A percentile compares a stretch with the other conserved stretches of the same genome.
Evolutionary conservation across 2,113 vertebrate genomes (phyloP).

Genomic region (Ahaetulla prasina): DNA sequence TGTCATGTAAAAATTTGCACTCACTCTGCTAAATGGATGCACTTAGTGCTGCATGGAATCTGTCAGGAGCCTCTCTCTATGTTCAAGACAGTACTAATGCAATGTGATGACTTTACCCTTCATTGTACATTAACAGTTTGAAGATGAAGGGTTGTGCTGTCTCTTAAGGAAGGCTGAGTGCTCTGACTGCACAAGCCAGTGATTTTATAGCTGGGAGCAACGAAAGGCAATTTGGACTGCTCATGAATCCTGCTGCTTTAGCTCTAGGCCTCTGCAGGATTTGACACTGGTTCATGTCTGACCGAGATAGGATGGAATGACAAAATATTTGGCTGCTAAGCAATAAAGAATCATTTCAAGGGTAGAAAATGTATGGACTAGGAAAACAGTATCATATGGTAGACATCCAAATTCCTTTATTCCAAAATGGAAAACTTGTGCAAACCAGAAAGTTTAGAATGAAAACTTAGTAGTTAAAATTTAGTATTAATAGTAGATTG

Average conservation of each 20-base stretch:
- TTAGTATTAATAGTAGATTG: background rate
- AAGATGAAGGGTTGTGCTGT: conserved; percentile 54
- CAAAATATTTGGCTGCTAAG: conserved; percentile 50
- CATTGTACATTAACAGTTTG: conserved; percentile 64
- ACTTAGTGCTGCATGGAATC: conserved; percentile 12
- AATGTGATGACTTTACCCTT: conserved; percentile 64
- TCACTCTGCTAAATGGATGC: conserved; percentile 44
- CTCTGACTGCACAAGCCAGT: conserved; percentile 38
- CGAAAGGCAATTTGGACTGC: conserved; percentile 65
- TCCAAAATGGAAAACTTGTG: conserved; percentile 18
- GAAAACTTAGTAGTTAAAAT: background rate
- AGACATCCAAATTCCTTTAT: background rate
- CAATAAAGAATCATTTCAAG: conserved; percentile 44
- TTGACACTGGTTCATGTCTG: conserved; percentile 55
- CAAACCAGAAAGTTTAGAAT: background rate
- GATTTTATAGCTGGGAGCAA: conserved; percentile 59
- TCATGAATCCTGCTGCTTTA: conserved; percentile 55
- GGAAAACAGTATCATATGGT: conserved; percentile 24
- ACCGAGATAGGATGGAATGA: conserved; percentile 56
- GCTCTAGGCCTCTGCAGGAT: conserved; percentile 52
- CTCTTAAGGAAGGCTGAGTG: conserved; percentile 47
- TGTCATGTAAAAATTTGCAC: conserved; percentile 42
- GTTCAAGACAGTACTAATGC: conserved; percentile 54
- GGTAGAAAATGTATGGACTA: conserved; percentile 28
- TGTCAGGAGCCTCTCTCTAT: conserved; percentile 11